Evolutionary conservation across 2,797 vertebrate genomes (phyloP).

Genomic region (Malurus leucopterus): DNA sequence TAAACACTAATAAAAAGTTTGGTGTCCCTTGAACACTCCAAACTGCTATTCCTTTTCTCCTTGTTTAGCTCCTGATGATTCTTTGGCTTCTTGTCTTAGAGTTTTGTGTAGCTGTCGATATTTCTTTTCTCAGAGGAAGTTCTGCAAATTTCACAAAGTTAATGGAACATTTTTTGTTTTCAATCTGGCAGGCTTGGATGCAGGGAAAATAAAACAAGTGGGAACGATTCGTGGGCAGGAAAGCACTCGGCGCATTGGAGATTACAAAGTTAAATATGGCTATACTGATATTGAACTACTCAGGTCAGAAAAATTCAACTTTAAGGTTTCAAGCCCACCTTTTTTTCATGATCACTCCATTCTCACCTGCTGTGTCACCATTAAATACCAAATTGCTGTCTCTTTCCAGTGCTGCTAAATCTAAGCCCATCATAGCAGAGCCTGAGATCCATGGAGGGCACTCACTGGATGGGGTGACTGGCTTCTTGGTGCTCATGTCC

Average conservation of each 20-base stretch:
- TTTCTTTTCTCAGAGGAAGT: background rate
- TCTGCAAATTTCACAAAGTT: background rate
- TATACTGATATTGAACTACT: slow-evolving; percentile 91
- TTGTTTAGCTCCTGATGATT: background rate
- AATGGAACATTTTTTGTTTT: background rate
- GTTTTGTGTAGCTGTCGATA: background rate
- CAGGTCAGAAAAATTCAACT: slow-evolving; percentile 74
- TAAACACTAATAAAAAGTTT: background rate
- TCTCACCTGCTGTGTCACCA: background rate
- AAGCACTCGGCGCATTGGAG: slow-evolving; percentile 90
- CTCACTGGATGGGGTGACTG: slow-evolving; percentile 84
- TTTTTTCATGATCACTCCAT: background rate
- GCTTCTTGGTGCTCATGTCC: slow-evolving; percentile 94
- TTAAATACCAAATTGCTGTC: background rate
- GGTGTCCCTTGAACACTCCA: background rate
- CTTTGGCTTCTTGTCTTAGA: background rate
- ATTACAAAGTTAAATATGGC: slow-evolving; percentile 93
- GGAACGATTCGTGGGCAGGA: slow-evolving; percentile 87
- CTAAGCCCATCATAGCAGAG: slow-evolving; percentile 87
- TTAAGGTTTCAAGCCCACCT: background rate
- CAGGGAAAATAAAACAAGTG: slow-evolving; percentile 85
- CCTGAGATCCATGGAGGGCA: slow-evolving; percentile 91
- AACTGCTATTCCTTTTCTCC: background rate
- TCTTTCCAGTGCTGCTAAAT: slow-evolving; percentile 82
- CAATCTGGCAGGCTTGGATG: slow-evolving; percentile 82